A percentile compares a stretch with the other conserved stretches of the same genome.
Evolutionary conservation across 2,888 invertebrate genomes (phyloP).

Genomic region (Hydroisotoma schaefferi): DNA sequence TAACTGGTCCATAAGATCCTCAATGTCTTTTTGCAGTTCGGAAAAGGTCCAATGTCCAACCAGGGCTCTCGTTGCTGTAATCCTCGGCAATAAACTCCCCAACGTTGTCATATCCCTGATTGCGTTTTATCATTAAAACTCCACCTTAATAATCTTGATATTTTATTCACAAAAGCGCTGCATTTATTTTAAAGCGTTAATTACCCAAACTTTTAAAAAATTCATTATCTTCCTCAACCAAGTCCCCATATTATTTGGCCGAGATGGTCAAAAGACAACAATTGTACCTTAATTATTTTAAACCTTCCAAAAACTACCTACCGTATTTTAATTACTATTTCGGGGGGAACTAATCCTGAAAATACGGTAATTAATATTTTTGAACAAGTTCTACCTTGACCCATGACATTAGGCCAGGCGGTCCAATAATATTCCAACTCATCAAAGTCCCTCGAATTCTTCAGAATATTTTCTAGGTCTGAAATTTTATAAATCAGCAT

Average conservation of each 20-base stretch:
- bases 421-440: constrained; percentile 7
- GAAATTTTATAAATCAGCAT: too few relatives aligned
- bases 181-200: too few relatives aligned
- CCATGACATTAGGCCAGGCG: constrained; percentile 12
- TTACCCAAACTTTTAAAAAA: too few relatives aligned
- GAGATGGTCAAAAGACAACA: not conserved
- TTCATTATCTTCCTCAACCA: not conserved
- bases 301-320: not conserved
- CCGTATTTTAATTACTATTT: not conserved
- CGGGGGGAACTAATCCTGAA: not conserved
- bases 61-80: not conserved
- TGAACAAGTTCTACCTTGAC: not conserved
- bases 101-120: not conserved
- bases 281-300: not conserved
- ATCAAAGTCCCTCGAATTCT: not conserved
- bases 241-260: not conserved
- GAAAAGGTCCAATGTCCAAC: constrained; percentile 7
- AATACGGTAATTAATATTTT: not conserved
- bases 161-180: too few relatives aligned
- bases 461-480: constrained; percentile 4
- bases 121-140: too few relatives aligned
- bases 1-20: not conserved
- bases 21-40: not conserved
- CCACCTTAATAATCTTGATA: not conserved
- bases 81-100: not conserved